Evolutionary conservation across 1,140 invertebrate genomes (phyloP).

Genomic region (Caenorhabditis tropicalis): DNA sequence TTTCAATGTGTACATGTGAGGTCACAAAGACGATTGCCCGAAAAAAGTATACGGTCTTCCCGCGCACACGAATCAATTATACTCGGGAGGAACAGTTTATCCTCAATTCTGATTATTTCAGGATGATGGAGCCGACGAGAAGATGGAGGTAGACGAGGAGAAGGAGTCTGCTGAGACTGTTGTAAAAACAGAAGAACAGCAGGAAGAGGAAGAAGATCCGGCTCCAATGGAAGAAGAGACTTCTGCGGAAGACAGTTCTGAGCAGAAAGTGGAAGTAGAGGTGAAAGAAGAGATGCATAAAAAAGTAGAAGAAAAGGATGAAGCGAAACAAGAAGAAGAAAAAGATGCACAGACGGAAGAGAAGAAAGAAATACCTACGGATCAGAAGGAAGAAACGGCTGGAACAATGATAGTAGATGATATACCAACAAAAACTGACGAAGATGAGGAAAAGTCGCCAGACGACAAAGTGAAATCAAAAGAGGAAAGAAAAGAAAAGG

Average conservation of each 20-base stretch:
- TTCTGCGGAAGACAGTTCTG: too few species aligned
- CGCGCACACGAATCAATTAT: neutral
- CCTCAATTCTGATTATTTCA: neutral
- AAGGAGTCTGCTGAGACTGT: neutral
- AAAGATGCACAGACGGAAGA: neutral
- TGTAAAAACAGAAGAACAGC: neutral
- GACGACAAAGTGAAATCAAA: neutral
- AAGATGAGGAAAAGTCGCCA: neutral
- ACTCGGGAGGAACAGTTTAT: neutral
- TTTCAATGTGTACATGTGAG: neutral
- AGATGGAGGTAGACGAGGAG: slow-evolving; percentile 7
- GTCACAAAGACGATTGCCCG: too few species aligned
- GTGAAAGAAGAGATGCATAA: neutral
- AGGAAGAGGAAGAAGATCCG: neutral
- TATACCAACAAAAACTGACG: too few species aligned
- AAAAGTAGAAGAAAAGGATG: neutral
- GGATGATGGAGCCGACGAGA: neutral
- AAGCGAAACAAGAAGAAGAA: neutral
- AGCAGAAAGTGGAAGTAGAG: neutral
- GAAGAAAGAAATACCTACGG: too few species aligned
- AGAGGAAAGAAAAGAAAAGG: neutral
- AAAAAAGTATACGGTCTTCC: neutral
- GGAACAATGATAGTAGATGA: too few species aligned
- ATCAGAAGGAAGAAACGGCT: too few species aligned
- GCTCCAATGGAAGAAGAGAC: too few species aligned